Base-by-base conservation (phyloP, 37 sponge, comb jelly and placozoan genomes). In the Eunapius fragilis region DNA sequence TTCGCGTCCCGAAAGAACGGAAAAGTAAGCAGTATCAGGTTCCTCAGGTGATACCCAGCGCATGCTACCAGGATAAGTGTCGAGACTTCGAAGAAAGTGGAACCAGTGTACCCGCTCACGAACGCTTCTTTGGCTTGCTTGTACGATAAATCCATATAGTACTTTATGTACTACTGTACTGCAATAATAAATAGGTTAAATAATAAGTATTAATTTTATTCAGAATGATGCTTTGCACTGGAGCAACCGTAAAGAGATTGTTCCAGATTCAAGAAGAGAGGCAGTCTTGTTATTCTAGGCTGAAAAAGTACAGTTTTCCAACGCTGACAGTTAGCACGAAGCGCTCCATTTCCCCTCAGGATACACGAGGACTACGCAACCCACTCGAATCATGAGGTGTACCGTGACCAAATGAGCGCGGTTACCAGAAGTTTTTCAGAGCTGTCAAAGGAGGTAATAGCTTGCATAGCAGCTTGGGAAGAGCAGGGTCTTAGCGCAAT, bases 121-220 rank as follows among this genome's bases (percentile, higher is more conserved):
- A 95, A 95, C 19, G 80, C 86, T 41, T 89, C 93, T 77, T 95
- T 92, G 33, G 78, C 69, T 38, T 37, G 26, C 72, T 85, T 90
- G 74, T 79, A 77, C 9, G 36, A 36, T 45, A 82, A 34, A 77
- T 77, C 78, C 78, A 34, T 73, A 11, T 2, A 14, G 17, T 34
- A 31, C 10, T n/a, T n/a, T n/a, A n/a, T n/a, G n/a, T 27, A 31
- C 3, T 31, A 27, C 72, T 31, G 10, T 5, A 27, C n/a, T n/a
- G n/a, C n/a, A n/a, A n/a, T n/a, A 27, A 31, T 31, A 9, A 31
- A 71, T 5, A 11, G 72, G 31, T 31, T 71, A 31, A 71, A 71
- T 31, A 12, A 7, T 71, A 31, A 9, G 31, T 71, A 71, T 6
- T 5, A 30, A n/a, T n/a, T n/a, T n/a, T n/a, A 27, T 19, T 32